Percentiles rank a stretch among this genome's conserved stretches.
These are phyloP conservation scores for Geophilus truncorum DNA, from an alignment of 2,888 invertebrate genomes.

Conservation along the genomic window DNA sequence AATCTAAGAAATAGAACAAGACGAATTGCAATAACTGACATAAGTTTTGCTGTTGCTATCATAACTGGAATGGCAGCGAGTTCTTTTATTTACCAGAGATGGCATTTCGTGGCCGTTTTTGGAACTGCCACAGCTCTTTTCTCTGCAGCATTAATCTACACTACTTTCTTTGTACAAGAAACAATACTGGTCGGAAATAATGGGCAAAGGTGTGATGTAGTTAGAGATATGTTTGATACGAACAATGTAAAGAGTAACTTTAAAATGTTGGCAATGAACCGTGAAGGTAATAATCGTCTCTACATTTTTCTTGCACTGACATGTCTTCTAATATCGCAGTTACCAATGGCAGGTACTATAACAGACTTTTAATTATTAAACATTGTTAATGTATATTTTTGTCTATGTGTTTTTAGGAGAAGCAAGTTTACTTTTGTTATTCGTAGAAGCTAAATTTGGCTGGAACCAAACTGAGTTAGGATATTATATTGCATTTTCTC, in stretches of 20 bases:
- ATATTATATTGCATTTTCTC: background rate
- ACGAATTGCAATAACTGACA: background rate
- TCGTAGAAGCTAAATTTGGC: background rate
- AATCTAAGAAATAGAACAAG: background rate
- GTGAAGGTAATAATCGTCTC: background rate
- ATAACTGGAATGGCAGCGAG: constrained; percentile 71
- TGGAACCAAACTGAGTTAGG: background rate
- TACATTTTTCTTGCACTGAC: background rate
- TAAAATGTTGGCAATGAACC: background rate
- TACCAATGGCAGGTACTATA: background rate
- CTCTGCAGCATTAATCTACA: constrained; percentile 46
- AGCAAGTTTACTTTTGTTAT: background rate
- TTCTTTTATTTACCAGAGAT: constrained; percentile 62
- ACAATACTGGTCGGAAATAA: background rate
- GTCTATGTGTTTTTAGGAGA: background rate
- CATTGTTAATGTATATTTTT: background rate
- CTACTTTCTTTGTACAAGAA: constrained; percentile 41
- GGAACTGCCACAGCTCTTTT: constrained; percentile 44
- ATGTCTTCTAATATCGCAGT: background rate
- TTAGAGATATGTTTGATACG: background rate
- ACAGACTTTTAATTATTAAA: background rate
- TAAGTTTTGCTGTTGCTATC: background rate
- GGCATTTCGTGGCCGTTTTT: constrained; percentile 45
- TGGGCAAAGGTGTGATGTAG: background rate
- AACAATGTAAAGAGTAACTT: background rate